phyloP scores from a whole-genome alignment of 2,797 vertebrate genomes.

The Falco peregrinus region DNA sequence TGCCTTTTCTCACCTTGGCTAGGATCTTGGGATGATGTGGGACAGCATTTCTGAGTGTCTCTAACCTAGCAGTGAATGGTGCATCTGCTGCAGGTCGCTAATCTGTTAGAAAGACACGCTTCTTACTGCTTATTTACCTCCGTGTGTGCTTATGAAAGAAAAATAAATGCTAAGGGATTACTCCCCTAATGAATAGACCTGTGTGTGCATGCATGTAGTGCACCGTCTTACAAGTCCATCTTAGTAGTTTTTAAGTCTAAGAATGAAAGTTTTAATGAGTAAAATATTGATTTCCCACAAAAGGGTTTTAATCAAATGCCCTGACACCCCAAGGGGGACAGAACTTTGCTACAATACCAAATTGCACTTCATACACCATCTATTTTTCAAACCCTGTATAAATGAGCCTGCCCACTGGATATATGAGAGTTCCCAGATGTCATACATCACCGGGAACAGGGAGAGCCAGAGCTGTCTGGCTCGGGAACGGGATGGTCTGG shows the following conservation, averaged over 20 bases:
- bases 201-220: conserved; percentile 19
- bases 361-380: conserved; percentile 75
- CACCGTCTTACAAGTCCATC: conserved; percentile 60
- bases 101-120: neutral
- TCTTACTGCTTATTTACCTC: neutral
- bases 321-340: conserved; percentile 70
- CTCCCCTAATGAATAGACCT: conserved; percentile 1
- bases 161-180: neutral
- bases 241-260: conserved; percentile 65
- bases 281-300: conserved; percentile 79
- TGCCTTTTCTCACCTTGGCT: neutral
- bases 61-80: neutral
- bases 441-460: conserved; percentile 79
- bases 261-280: conserved; percentile 77
- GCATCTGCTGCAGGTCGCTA: neutral
- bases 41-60: neutral
- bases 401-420: conserved; percentile 84
- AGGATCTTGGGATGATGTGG: neutral
- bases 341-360: conserved; percentile 70
- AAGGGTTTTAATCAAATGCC: conserved; percentile 80
- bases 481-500: neutral
- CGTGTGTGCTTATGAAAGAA: conserved; percentile 1
- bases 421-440: conserved; percentile 72
- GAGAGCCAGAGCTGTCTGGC: neutral
- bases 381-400: conserved; percentile 74